A percentile compares a stretch with the other conserved stretches of the same genome.
phyloP scores from a whole-genome alignment of 2,888 invertebrate genomes.

The Calameuta filiformis region DNA sequence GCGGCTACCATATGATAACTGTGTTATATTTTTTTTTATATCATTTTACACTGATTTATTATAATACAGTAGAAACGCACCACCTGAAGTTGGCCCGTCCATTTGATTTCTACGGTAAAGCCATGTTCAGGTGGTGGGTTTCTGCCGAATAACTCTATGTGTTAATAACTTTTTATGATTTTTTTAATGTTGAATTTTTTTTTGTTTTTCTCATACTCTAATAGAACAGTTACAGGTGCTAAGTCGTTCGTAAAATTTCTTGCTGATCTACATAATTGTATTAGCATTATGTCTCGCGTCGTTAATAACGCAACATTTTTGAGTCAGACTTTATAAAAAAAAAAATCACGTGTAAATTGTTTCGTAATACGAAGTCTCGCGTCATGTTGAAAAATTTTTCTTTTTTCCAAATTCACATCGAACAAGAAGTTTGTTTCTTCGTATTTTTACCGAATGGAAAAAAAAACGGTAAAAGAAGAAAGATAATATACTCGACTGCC shows the following conservation, averaged over 20 bases:
- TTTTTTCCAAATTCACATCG: not conserved
- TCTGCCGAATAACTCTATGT: not conserved
- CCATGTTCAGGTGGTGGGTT: no score
- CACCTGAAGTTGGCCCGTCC: no score
- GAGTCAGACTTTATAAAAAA: not conserved
- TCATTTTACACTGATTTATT: not conserved
- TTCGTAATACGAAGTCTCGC: not conserved
- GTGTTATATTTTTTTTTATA: not conserved
- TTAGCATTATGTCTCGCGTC: not conserved
- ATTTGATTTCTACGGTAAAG: no score
- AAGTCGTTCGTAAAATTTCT: not conserved
- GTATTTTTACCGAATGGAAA: not conserved
- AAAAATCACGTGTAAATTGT: not conserved
- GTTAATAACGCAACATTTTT: not conserved
- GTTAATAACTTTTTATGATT: not conserved
- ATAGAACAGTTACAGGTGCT: not conserved
- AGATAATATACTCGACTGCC: not conserved
- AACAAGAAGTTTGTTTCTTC: not conserved
- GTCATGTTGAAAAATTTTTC: not conserved
- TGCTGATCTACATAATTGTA: not conserved
- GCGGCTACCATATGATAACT: not conserved
- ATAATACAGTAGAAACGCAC: no score
- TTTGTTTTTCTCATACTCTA: not conserved
- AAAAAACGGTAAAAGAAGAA: not conserved
- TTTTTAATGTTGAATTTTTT: not conserved